Evolutionary conservation across 2,888 invertebrate species (phyloP).

Genomic region (Nomada hirtipes): DNA sequence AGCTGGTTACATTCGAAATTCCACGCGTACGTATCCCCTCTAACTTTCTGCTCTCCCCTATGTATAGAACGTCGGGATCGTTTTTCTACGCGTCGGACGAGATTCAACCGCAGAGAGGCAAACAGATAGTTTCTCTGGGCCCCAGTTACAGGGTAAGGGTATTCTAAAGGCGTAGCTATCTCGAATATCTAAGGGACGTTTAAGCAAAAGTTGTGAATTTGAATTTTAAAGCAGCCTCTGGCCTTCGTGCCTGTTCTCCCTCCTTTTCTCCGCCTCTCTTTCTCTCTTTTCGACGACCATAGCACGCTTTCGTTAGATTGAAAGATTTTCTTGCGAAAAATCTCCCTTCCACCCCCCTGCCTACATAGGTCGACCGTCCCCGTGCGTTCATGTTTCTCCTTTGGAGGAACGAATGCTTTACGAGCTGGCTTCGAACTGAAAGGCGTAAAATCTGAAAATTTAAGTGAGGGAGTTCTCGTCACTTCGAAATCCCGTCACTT

Average conservation of each 20-base stretch:
- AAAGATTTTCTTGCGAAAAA: constrained; percentile 65
- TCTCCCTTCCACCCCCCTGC: constrained; percentile 16
- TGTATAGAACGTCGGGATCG: neutral
- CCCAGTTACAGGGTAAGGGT: neutral
- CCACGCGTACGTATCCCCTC: constrained; percentile 6
- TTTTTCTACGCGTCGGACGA: constrained; percentile 42
- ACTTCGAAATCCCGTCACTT: neutral
- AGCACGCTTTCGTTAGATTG: constrained; percentile 68
- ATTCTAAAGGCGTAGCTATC: constrained; percentile 37
- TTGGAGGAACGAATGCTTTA: constrained; percentile 74
- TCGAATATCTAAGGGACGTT: constrained; percentile 65
- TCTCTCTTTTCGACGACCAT: constrained; percentile 44
- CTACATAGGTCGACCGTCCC: constrained; percentile 10
- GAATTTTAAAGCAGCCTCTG: constrained; percentile 73
- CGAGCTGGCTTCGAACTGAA: constrained; percentile 69
- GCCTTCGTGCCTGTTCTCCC: neutral
- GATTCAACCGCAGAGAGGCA: constrained; percentile 34
- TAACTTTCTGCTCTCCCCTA: neutral
- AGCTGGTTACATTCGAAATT: constrained; percentile 60
- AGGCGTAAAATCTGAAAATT: constrained; percentile 77
- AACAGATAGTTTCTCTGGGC: neutral
- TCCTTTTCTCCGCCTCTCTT: constrained; percentile 21
- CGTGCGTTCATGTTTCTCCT: constrained; percentile 32
- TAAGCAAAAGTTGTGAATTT: constrained; percentile 77
- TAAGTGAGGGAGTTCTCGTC: constrained; percentile 63